These are phyloP conservation scores for Elephantulus edwardii DNA, from an alignment of 2,113 vertebrate genomes.

Conservation along the genomic window DNA sequence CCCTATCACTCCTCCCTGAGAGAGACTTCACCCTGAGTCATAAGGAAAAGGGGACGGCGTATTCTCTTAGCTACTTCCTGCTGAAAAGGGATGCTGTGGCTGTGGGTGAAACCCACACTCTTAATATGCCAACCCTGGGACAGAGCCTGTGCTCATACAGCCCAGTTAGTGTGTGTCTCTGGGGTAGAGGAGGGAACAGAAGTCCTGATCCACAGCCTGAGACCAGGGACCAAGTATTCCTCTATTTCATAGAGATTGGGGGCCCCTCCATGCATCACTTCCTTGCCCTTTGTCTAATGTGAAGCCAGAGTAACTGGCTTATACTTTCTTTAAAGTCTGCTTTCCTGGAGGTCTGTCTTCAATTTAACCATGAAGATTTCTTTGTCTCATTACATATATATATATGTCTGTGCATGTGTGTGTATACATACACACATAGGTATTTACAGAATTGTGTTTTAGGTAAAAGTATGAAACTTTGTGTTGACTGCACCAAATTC, in stretches of 20 bases:
- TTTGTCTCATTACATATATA: no score
- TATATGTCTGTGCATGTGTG: no score
- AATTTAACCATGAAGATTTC: background rate
- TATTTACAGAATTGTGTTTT: no score
- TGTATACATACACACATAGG: no score
- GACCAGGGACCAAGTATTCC: accelerated
- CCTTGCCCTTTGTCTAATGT: background rate
- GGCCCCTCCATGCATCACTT: background rate
- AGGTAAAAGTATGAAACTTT: background rate
- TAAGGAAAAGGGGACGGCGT: no score
- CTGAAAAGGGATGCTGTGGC: no score
- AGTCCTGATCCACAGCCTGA: background rate
- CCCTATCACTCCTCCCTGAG: no score
- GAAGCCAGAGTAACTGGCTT: background rate
- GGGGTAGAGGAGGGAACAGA: background rate
- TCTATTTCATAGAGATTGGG: background rate
- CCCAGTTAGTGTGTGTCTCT: background rate
- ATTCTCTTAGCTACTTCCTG: no score
- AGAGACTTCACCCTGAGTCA: no score
- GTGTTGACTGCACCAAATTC: background rate
- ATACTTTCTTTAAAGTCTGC: background rate
- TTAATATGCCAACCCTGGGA: background rate
- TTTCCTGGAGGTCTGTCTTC: background rate
- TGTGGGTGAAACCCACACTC: no score
- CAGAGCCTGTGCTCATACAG: background rate